phyloP scores from a whole-genome alignment of 2,888 invertebrate genomes.

The Lordiphosa andalusiaca region DNA sequence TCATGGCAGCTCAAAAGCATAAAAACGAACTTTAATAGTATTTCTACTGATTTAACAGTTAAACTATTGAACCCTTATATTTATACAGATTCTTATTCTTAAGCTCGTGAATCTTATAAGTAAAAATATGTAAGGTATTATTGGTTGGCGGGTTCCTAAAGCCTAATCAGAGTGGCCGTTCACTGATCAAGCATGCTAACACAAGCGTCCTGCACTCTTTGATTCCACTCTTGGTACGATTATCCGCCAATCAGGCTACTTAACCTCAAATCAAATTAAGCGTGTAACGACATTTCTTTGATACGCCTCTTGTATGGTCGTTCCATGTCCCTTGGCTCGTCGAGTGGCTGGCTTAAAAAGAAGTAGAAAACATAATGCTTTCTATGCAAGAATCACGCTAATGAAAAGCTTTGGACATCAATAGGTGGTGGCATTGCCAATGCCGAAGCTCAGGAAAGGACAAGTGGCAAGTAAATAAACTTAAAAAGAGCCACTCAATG shows the following conservation, averaged over 20 bases:
- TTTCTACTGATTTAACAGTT: too few species aligned
- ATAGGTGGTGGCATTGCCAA: constrained; percentile 34
- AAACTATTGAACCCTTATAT: too few species aligned
- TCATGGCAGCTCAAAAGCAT: too few species aligned
- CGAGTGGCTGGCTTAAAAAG: constrained; percentile 43
- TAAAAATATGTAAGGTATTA: too few species aligned
- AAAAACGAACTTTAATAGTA: too few species aligned
- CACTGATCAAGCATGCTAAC: neutral
- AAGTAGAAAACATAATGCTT: constrained; percentile 52
- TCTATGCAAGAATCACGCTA: constrained; percentile 63
- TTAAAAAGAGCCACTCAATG: constrained; percentile 61
- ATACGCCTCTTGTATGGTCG: constrained; percentile 7
- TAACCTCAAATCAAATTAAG: constrained; percentile 59
- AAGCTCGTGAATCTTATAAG: too few species aligned
- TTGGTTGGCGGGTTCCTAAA: too few species aligned
- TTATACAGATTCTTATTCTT: too few species aligned
- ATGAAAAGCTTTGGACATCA: constrained; percentile 64
- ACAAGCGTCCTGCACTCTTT: neutral
- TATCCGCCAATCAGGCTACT: constrained; percentile 19
- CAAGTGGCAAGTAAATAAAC: constrained; percentile 72
- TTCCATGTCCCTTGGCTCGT: constrained; percentile 13
- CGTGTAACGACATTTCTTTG: constrained; percentile 36
- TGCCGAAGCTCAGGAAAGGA: constrained; percentile 48
- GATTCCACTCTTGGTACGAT: constrained; percentile 5
- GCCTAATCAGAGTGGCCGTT: too few species aligned